phyloP scores from a whole-genome alignment of 2,888 invertebrate genomes.

The Leptogaster cylindrica region DNA sequence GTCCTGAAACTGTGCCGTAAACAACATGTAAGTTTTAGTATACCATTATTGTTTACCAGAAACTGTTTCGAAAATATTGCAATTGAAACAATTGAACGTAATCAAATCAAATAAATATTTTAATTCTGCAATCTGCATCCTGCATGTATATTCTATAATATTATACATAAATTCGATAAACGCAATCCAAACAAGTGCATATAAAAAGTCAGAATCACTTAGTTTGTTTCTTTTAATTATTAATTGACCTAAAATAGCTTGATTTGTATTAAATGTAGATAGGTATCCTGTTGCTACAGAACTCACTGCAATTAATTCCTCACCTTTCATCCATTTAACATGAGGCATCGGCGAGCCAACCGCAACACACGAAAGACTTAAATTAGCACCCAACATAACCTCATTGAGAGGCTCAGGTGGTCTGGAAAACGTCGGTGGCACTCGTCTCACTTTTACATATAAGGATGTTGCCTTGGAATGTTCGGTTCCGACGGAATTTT shows the following conservation, averaged over 20 bases:
- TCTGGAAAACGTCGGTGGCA: constrained; percentile 94
- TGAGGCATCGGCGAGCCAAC: constrained; percentile 98
- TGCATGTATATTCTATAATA: not conserved
- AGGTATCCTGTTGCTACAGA: not conserved
- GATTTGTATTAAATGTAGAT: constrained; percentile 1
- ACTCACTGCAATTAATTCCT: no score
- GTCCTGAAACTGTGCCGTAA: no score
- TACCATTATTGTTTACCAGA: no score
- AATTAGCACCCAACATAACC: constrained; percentile 88
- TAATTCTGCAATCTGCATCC: no score
- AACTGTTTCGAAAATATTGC: no score
- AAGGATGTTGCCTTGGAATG: constrained; percentile 88
- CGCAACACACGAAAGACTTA: constrained; percentile 95
- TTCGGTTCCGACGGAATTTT: constrained; percentile 90
- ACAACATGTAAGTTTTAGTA: no score
- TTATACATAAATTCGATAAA: not conserved
- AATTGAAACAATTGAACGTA: no score
- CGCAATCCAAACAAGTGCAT: not conserved
- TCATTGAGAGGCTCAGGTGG: constrained; percentile 85
- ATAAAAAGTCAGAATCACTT: constrained; percentile 13
- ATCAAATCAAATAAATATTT: no score
- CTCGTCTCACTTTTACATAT: constrained; percentile 95
- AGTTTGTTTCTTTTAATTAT: constrained; percentile 23
- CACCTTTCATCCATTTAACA: constrained; percentile 91
- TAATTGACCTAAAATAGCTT: constrained; percentile 14